Base-by-base conservation (phyloP, 2,113 vertebrate species). In the Coturnix japonica region DNA sequence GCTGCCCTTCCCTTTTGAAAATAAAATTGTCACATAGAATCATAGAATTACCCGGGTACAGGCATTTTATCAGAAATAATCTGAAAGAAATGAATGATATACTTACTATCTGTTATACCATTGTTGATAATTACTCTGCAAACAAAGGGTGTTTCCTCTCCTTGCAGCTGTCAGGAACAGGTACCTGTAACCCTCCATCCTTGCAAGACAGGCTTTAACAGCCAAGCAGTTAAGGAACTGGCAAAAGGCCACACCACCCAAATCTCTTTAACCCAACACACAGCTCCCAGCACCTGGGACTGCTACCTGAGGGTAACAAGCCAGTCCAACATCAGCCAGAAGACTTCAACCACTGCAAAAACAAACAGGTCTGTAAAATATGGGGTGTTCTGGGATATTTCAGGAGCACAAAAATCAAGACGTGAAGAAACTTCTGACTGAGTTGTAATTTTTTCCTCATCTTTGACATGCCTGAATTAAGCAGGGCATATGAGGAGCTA, bases 401-500 rank as follows among this genome's bases (percentile, higher is more conserved):
- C 28, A 69, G 47, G 35, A 86, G 57, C 7, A n/a, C 8, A 18
- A 73, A 73, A 89, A 64, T 54, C 10, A 83, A 71, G 53, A 30
- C 21, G 28, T 28, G 18, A 78, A 17, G 12, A 85, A 71, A 59
- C 18, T 56, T 81, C 21, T 20, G 13, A 31, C 1, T 2, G 19
- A 57, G 35, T n/a, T 3, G 1, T 44, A 9, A 13, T n/a, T 33
- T 49, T 49, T 56, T 28, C 59, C 39, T 75, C 70, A 53, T 23
- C 6, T 21, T 37, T 71, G 76, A 92, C 25, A 25, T 37, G 30
- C 69, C 26, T 22, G 87, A 81, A 87, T 69, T 76, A 92, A 73
- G 64, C 71, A 94, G 65, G 87, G 44, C 56, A 86, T 51, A 59
- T 91, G 87, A 85, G 43, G 86, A 81, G 81, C 6, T 47, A 54